Conservation (phyloP, 2,888 invertebrate genomes). For the Apeira syringaria region DNA sequence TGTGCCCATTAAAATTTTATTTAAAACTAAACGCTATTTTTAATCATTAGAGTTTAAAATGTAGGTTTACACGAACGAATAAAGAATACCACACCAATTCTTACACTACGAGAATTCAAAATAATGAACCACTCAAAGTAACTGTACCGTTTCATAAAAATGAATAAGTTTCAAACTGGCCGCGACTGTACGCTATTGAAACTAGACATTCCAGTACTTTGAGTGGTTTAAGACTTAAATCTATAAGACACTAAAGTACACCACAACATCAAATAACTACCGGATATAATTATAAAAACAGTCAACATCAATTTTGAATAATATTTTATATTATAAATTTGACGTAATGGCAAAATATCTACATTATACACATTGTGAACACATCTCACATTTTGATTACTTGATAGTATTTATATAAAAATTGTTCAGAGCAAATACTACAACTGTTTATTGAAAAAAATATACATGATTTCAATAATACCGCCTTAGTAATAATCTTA, state of each 20-base stretch:
- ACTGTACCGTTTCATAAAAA: conserved; percentile 27
- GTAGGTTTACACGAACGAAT: conserved; percentile 72
- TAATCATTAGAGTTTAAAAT: conserved; percentile 58
- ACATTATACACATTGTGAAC: conserved; percentile 72
- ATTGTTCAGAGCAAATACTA: conserved; percentile 48
- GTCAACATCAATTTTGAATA: conserved; percentile 84
- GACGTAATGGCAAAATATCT: conserved; percentile 80
- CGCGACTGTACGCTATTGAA: conserved; percentile 11
- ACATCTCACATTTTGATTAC: conserved; percentile 53
- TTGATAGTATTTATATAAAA: conserved; percentile 58
- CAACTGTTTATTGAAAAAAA: no score
- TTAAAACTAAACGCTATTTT: conserved; percentile 63
- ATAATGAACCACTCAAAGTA: conserved; percentile 73
- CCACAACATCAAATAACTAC: conserved; percentile 85
- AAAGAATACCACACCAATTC: conserved; percentile 82
- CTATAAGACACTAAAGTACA: conserved; percentile 83
- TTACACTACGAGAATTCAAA: conserved; percentile 75
- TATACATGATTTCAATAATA: no score
- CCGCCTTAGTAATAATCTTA: no score
- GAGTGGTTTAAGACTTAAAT: conserved; percentile 63
- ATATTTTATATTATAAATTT: conserved; percentile 76
- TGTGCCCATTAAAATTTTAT: conserved; percentile 71
- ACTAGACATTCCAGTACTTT: conserved; percentile 41
- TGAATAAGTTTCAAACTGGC: conserved; percentile 36
- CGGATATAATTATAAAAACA: conserved; percentile 83